phyloP scores from a whole-genome alignment of 1,140 invertebrate genomes.

The Dufourea novaeangliae region DNA sequence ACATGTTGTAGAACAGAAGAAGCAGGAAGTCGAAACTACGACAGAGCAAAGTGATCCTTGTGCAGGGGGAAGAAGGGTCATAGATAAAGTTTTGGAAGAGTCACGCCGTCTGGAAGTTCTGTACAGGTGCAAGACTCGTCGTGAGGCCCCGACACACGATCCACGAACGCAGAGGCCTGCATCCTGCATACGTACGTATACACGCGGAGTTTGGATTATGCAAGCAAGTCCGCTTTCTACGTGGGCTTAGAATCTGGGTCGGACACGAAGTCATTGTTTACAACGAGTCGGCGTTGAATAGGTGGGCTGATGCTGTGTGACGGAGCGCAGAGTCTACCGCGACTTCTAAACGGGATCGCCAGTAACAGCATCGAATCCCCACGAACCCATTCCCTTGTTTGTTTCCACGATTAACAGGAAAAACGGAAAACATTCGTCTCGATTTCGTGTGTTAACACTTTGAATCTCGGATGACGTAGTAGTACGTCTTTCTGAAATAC shows the following conservation, averaged over 20 bases:
- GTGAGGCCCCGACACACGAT: slow-evolving; percentile 24
- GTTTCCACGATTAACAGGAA: neutral
- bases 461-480: too few relatives aligned
- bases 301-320: slow-evolving; percentile 47
- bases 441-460: too few relatives aligned
- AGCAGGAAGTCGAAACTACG: neutral
- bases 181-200: slow-evolving; percentile 33
- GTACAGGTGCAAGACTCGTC: slow-evolving; percentile 51
- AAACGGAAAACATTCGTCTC: neutral
- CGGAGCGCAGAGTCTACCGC: slow-evolving; percentile 28
- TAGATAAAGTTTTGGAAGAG: neutral
- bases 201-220: slow-evolving; percentile 65
- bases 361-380: neutral
- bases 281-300: slow-evolving; percentile 63
- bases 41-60: neutral
- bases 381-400: neutral
- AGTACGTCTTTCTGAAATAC: too few relatives aligned
- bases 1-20: too few relatives aligned
- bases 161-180: slow-evolving; percentile 37
- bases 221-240: slow-evolving; percentile 75
- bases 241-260: slow-evolving; percentile 76
- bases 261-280: slow-evolving; percentile 73
- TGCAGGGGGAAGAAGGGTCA: neutral
- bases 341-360: neutral
- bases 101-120: slow-evolving; percentile 19